Percentiles rank a stretch among this genome's conserved stretches.
Evolutionary conservation across 2,797 vertebrate genomes (phyloP).

Genomic region (Chaunax sp.): DNA sequence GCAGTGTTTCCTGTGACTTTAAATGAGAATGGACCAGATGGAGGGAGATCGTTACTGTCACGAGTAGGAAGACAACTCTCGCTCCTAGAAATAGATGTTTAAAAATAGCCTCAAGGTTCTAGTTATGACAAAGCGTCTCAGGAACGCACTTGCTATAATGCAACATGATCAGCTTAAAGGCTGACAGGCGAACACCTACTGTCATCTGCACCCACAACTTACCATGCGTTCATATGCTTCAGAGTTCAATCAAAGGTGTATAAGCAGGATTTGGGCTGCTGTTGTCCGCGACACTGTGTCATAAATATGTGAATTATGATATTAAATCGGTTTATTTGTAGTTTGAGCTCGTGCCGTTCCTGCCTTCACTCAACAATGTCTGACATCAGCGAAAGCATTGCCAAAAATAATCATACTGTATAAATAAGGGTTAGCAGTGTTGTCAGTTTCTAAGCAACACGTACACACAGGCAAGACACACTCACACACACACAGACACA

Average conservation of each 20-base stretch:
- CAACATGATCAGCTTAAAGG: slow-evolving; percentile 75
- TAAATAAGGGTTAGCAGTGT: slow-evolving; percentile 45
- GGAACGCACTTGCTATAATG: slow-evolving; percentile 56
- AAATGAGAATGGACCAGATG: slow-evolving; percentile 12
- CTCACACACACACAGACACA: slow-evolving; percentile 44
- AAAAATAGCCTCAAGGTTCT: slow-evolving; percentile 63
- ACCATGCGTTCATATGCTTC: background rate
- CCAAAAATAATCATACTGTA: slow-evolving; percentile 49
- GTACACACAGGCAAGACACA: slow-evolving; percentile 34
- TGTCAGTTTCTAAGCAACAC: slow-evolving; percentile 81
- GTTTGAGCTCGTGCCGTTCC: background rate
- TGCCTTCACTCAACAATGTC: slow-evolving; percentile 23
- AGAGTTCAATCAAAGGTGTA: background rate
- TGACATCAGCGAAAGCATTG: slow-evolving; percentile 57
- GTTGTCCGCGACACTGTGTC: background rate
- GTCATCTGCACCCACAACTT: slow-evolving; percentile 2
- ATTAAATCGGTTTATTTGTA: background rate
- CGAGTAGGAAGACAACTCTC: slow-evolving; percentile 41
- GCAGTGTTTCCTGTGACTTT: background rate
- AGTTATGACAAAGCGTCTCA: slow-evolving; percentile 55
- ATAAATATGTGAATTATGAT: background rate
- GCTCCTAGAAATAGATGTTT: slow-evolving; percentile 68
- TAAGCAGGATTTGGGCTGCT: background rate
- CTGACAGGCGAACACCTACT: slow-evolving; percentile 43
- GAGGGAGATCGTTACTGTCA: slow-evolving; percentile 24